phyloP scores from a whole-genome alignment of 2,797 vertebrate species.

The Microctenopoma steveboyesi region DNA sequence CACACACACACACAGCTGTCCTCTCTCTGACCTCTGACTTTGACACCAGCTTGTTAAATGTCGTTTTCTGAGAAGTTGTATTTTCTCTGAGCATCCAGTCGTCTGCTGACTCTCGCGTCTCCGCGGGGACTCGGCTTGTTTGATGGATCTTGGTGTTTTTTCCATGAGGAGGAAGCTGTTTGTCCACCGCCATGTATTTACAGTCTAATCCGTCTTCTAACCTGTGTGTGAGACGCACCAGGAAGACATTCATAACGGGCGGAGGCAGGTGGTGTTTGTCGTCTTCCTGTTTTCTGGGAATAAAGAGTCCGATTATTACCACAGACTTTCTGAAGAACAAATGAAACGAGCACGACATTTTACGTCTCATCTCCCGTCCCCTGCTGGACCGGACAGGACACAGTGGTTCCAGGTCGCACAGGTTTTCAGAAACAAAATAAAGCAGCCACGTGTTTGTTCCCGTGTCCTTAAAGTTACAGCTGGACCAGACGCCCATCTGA shows the following conservation, averaged over 20 bases:
- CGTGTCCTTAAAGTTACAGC: no score
- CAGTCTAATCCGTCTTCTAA: conserved; percentile 25
- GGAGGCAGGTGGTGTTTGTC: neutral
- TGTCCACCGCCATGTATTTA: conserved; percentile 21
- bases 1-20: neutral
- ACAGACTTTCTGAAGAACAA: neutral
- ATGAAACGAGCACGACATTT: neutral
- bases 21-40: conserved; percentile 14
- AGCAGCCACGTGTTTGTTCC: no score
- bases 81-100: conserved; percentile 3
- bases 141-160: conserved; percentile 46
- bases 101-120: conserved; percentile 11
- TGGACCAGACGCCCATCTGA: neutral
- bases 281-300: no score
- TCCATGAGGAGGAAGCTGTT: conserved; percentile 52
- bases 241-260: conserved; percentile 38
- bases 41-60: conserved; percentile 36
- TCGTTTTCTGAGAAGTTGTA: conserved; percentile 35
- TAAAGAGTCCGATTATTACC: neutral
- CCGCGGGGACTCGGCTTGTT: conserved; percentile 1
- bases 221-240: conserved; percentile 11
- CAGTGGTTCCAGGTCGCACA: no score
- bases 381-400: no score
- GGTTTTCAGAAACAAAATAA: no score
- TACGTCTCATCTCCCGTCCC: no score